Evolutionary conservation across 2,888 invertebrate species (phyloP), one percentile per base, ranked within the genome.

Genomic region (Sinelater perroti): DNA sequence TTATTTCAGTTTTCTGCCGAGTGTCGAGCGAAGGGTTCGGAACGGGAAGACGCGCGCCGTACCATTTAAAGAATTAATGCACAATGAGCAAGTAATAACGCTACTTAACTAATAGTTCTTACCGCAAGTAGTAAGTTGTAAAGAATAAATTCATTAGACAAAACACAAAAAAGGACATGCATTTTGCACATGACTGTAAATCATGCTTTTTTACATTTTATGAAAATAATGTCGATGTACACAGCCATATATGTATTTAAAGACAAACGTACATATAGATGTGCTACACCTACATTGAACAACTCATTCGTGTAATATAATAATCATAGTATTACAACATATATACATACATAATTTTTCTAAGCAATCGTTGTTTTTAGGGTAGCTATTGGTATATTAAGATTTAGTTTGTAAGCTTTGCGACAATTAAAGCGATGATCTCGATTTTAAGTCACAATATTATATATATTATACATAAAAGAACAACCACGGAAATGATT

Each of bases 351-450:
- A 78, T 78, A 78, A 78, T 78, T 78, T 78, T 78, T 78, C 78
- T 78, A 78, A 78, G 78, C 78, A 78, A 78, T 78, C 77, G 77
- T 77, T 78, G 77, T 78, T 78, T 75, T 77, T 77, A 77, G 77
- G 74, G 61, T 78, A 78, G 77, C 76, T 75, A 78, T 76, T 77
- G 74, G 72, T 75, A 77, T 74, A 76, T 74, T 76, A 77, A 78
- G 72, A 72, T 76, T 77, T 77, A 76, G 75, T 78, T 78, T 73
- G 72, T 78, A 78, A 78, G 78, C 77, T 78, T 77, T 76, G 78
- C 77, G 76, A 76, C 76, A 75, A 76, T 73, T 76, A 76, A 78
- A 77, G 76, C 55, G 59, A 60, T 56, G 52, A 55, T 60, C 55
- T 60, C 55, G 51, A 60, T 56, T 56, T 58, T 58, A 58, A 53